Conservation (phyloP, 2,113 vertebrate genomes). For the Heptranchias perlo region DNA sequence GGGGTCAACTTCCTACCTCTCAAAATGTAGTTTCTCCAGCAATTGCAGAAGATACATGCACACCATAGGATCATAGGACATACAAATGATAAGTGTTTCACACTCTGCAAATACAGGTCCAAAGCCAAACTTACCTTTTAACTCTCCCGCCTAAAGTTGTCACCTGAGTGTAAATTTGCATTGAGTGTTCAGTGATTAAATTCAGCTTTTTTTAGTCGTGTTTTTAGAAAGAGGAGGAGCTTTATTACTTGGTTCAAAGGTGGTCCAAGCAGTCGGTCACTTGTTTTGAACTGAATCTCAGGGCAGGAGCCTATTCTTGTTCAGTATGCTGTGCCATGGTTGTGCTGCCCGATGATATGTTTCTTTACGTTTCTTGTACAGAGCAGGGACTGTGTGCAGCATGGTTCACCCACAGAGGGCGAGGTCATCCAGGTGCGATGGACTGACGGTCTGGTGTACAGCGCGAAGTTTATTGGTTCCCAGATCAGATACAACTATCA, state of each 20-base stretch:
- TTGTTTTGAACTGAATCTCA: neutral
- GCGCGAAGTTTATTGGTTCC: constrained; percentile 76
- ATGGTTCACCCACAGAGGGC: constrained; percentile 71
- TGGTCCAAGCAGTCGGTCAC: neutral
- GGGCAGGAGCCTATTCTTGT: neutral
- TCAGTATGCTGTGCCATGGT: neutral
- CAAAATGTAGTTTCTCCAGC: neutral
- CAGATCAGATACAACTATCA: constrained; percentile 76
- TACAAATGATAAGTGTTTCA: neutral
- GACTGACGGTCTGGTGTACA: constrained; percentile 66
- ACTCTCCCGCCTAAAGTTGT: neutral
- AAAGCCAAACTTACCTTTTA: neutral
- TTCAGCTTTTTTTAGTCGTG: no score
- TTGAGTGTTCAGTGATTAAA: neutral
- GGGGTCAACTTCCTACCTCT: neutral
- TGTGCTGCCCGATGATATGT: neutral
- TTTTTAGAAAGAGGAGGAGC: neutral
- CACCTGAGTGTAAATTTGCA: neutral
- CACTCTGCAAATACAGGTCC: neutral
- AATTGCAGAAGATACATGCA: neutral
- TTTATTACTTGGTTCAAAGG: neutral
- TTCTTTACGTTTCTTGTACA: constrained; percentile 45
- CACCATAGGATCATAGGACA: neutral
- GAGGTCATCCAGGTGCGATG: constrained; percentile 75
- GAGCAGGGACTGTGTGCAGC: constrained; percentile 81